phyloP scores from a whole-genome alignment of 2,113 vertebrate genomes.

The Chloropsis hardwickii region DNA sequence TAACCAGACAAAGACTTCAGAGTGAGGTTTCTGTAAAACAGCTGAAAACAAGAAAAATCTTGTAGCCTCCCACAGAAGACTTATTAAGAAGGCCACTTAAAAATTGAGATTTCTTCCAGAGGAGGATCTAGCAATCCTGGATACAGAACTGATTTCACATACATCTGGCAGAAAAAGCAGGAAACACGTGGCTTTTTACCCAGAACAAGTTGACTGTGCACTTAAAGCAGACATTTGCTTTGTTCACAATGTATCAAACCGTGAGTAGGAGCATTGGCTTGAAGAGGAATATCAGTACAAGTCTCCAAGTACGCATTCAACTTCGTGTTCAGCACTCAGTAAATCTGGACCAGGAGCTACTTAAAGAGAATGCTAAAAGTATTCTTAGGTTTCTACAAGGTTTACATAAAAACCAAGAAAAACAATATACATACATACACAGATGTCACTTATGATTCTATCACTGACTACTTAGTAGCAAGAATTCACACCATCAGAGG shows the following conservation, averaged over 20 bases:
- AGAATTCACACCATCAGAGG: not conserved
- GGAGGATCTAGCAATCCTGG: not conserved
- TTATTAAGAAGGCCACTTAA: not conserved
- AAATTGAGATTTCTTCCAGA: not conserved
- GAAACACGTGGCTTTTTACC: not conserved
- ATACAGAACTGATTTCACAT: not conserved
- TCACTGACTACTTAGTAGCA: not conserved
- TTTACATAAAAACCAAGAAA: not conserved
- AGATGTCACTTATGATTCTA: not conserved
- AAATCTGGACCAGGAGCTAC: not conserved
- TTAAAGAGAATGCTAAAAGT: not conserved
- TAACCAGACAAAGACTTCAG: not conserved
- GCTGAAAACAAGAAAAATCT: not conserved
- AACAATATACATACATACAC: not conserved
- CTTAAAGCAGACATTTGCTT: not conserved
- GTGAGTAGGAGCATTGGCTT: not conserved
- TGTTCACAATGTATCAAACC: not conserved
- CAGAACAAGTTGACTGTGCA: not conserved
- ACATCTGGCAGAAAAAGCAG: not conserved
- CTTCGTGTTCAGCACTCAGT: not conserved
- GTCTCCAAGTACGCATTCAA: not conserved
- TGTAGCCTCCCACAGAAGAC: not conserved
- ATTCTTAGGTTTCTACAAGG: not conserved
- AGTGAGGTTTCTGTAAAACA: not conserved
- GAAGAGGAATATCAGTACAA: not conserved